Percentiles rank a stretch among this genome's conserved stretches.
These are phyloP conservation scores for Shinisaurus crocodilurus DNA, from an alignment of 2,113 vertebrate species.

Conservation along the genomic window DNA sequence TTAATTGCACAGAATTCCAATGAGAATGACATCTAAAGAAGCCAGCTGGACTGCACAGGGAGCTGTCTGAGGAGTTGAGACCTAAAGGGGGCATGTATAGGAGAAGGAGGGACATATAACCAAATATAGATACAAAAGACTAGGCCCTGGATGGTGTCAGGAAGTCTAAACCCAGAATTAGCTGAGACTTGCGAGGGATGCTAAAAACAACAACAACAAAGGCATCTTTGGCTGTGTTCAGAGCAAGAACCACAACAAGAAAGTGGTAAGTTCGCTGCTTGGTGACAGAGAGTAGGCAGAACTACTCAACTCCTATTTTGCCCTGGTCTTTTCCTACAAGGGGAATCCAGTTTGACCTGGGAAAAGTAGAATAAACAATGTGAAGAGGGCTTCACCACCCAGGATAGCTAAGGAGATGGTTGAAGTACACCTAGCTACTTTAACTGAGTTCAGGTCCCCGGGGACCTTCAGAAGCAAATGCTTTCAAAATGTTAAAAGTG, in stretches of 20 bases:
- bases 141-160: background rate
- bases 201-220: background rate
- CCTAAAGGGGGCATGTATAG: background rate
- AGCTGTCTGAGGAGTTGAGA: background rate
- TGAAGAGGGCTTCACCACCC: too few relatives aligned
- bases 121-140: background rate
- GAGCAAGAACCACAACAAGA: background rate
- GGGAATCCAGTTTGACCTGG: too few relatives aligned
- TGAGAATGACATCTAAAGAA: background rate
- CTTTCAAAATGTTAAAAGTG: too few relatives aligned
- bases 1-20: background rate
- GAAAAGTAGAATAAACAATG: too few relatives aligned
- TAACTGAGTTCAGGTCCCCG: too few relatives aligned
- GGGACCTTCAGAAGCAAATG: too few relatives aligned
- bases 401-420: too few relatives aligned
- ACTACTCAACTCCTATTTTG: background rate
- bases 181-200: background rate
- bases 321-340: too few relatives aligned
- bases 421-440: too few relatives aligned
- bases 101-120: background rate
- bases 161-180: background rate
- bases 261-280: background rate
- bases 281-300: background rate
- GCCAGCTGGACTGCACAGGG: background rate
- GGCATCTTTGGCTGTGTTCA: background rate